A percentile compares a stretch with the other conserved stretches of the same genome.
phyloP scores from a whole-genome alignment of 2,888 invertebrate species.

The Micropterix aruncella region DNA sequence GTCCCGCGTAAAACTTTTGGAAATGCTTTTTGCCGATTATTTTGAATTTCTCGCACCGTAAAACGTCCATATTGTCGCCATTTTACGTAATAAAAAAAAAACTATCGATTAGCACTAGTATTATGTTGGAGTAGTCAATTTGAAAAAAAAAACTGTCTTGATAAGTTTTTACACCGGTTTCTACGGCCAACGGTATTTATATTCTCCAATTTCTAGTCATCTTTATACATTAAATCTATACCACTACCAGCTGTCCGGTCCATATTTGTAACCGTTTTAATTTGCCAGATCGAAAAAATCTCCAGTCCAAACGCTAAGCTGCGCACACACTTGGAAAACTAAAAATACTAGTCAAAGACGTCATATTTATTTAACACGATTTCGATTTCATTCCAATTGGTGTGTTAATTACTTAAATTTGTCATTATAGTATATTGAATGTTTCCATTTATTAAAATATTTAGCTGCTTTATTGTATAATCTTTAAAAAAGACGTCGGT shows the following conservation, averaged over 20 bases:
- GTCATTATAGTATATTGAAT: neutral
- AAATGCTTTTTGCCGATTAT: slow-evolving; percentile 4
- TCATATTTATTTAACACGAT: no score
- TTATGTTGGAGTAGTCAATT: neutral
- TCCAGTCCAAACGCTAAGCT: slow-evolving; percentile 34
- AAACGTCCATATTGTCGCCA: neutral
- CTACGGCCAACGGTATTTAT: neutral
- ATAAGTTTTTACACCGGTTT: neutral
- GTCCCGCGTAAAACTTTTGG: no score
- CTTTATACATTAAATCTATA: no score
- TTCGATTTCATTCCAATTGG: neutral
- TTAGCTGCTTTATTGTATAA: no score
- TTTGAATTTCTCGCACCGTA: slow-evolving; percentile 4
- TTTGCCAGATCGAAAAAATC: no score
- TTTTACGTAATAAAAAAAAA: neutral
- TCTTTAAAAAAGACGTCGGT: no score
- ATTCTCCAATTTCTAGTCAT: neutral
- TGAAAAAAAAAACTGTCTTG: neutral
- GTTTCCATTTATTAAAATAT: neutral
- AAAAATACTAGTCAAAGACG: slow-evolving; percentile 29
- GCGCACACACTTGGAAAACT: slow-evolving; percentile 27
- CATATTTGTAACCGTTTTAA: no score
- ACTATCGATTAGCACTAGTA: neutral
- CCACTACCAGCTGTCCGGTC: no score
- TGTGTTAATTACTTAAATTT: neutral